Evolutionary conservation across 1,140 invertebrate genomes (phyloP), one percentile per base, ranked within the genome.

Genomic region (Meteorus sp.): DNA sequence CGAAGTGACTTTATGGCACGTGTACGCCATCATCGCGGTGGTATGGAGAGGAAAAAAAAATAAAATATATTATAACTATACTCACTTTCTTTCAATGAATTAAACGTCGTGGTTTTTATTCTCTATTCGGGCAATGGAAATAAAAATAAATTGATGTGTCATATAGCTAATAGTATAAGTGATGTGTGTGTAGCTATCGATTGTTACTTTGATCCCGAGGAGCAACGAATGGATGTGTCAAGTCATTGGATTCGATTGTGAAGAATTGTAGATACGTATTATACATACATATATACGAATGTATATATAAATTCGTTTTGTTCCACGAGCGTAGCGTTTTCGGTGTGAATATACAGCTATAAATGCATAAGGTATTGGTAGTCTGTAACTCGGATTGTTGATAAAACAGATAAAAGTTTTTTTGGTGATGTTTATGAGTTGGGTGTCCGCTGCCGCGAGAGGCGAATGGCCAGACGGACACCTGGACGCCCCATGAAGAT

Each of bases 321-420:
- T 39, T 53, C 22, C 17, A n/a, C 13, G 4, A 4, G 2, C 20
- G 15, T 22, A 4, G 15, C n/a, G n/a, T 51, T 51, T 5, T 51
- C 22, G 29, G 23, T 27, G 15, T 51, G 47, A 31, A 37, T 20
- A 45, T 20, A 44, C 29, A 44, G 9, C 39, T 33, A 33, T 25
- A n/a, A n/a, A n/a, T n/a, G n/a, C n/a, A n/a, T n/a, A n/a, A 27
- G 13, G 13, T 33, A 53, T 47, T 64, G 63, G 56, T 62, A 59
- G 64, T 31, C 22, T 39, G 35, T 29, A 13, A 29, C 29, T 51
- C 19, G 25, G 44, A 61, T 58, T 66, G 53, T 69, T 64, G 62
- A 69, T 68, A 69, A 69, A 69, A 68, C 55, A 61, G 64, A 69
- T 66, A 68, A 66, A 66, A 37, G 23, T 53, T 20, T 31, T 53